phyloP scores from a whole-genome alignment of 2,888 invertebrate genomes.

The Phania funesta region DNA sequence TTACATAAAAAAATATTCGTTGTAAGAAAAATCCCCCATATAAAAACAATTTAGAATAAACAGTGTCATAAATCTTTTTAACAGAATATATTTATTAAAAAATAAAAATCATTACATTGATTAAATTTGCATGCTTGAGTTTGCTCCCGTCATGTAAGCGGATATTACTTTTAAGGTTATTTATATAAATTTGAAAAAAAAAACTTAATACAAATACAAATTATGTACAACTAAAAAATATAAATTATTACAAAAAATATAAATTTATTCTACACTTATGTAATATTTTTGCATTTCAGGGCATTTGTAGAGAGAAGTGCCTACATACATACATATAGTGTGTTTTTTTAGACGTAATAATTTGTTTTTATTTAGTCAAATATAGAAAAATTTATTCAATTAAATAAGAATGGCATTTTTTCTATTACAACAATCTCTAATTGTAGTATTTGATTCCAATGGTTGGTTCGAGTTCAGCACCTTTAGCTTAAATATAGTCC shows the following conservation, averaged over 20 bases:
- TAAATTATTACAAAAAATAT: conserved; percentile 20
- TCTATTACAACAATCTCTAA: too few species aligned
- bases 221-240: conserved; percentile 4
- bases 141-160: conserved; percentile 21
- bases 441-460: too few species aligned
- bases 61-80: conserved; percentile 29
- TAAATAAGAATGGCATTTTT: too few species aligned
- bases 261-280: neutral
- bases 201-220: conserved; percentile 7
- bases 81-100: conserved; percentile 25
- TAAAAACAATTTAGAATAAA: conserved; percentile 40
- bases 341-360: too few species aligned
- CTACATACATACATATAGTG: neutral
- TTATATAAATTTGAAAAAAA: conserved; percentile 39
- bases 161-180: conserved; percentile 59
- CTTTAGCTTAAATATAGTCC: too few species aligned
- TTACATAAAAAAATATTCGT: too few species aligned
- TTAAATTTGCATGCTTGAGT: conserved; percentile 36
- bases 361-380: too few species aligned
- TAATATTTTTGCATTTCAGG: neutral
- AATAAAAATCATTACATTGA: conserved; percentile 43
- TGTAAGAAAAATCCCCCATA: neutral
- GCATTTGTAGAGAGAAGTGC: neutral
- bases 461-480: too few species aligned
- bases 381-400: too few species aligned